phyloP scores from a whole-genome alignment of 2,797 vertebrate genomes.

The Microctenopoma stevenorrisi region DNA sequence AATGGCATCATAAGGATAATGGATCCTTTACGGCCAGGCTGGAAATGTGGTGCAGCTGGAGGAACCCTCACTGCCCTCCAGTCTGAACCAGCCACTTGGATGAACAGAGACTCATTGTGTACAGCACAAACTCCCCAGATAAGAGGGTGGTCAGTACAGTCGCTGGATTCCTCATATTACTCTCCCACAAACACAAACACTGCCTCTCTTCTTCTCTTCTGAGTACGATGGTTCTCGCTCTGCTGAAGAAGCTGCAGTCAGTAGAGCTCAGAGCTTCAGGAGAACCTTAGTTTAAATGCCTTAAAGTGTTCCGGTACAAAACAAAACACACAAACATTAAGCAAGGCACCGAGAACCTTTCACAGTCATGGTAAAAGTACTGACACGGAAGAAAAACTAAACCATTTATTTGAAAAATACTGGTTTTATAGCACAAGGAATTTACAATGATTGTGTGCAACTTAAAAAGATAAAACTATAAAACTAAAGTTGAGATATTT shows the following conservation, averaged over 20 bases:
- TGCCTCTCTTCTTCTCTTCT: not conserved
- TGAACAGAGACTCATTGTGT: conserved; percentile 66
- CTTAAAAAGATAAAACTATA: too few species aligned
- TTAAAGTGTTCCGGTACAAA: too few species aligned
- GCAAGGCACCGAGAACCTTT: too few species aligned
- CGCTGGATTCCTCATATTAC: conserved; percentile 56
- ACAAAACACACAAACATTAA: too few species aligned
- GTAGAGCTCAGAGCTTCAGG: not conserved
- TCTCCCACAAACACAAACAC: conserved; percentile 19
- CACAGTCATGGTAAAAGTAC: too few species aligned
- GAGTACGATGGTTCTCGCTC: not conserved
- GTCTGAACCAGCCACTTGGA: conserved; percentile 56
- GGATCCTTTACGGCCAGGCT: conserved; percentile 53
- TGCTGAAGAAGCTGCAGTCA: too few species aligned
- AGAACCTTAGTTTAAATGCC: not conserved
- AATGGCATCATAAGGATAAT: not conserved
- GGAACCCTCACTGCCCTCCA: conserved; percentile 45
- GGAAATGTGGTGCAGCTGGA: conserved; percentile 54
- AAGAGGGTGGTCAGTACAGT: conserved; percentile 60
- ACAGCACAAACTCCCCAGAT: conserved; percentile 66
- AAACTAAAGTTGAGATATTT: too few species aligned
- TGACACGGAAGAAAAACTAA: too few species aligned
- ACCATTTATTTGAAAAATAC: too few species aligned
- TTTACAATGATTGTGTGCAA: too few species aligned
- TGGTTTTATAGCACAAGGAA: too few species aligned